Evolutionary conservation across 2,888 invertebrate species (phyloP), one percentile per base, ranked within the genome.

Genomic region (Pandemis cinnamomeana): DNA sequence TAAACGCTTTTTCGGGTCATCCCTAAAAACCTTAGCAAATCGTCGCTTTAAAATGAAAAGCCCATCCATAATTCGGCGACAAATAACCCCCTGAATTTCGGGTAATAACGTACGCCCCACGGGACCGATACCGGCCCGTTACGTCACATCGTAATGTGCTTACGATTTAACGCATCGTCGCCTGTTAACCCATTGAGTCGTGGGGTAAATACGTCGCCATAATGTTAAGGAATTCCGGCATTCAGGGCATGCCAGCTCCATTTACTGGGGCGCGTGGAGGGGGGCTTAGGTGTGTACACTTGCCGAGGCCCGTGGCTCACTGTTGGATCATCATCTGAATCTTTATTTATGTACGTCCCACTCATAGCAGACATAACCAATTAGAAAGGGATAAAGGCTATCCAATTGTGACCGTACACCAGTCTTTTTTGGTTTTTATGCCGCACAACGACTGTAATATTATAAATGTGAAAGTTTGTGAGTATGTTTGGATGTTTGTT

Each of bases 121-220:
- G 69, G 64, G 72, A n/a, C 58, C 66, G 64, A 71, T 64, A 68
- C 64, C 58, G 72, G 55, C 27, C 15, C 42, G 53, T 67, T 68
- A 69, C 55, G 69, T 63, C 36, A 63, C 48, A 15, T 20, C 58
- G 51, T 73, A 66, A 73, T 73, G 63, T 72, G 68, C 58, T 68
- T 63, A 64, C 72, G 72, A 72, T 72, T 72, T 72, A 63, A 73
- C 73, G 73, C 69, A 69, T 73, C 69, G 60, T 51, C 69, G 69
- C 73, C 55, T 42, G 44, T 44, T 20, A 51, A 11, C 44, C 67
- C 53, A 53, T 61, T 72, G 63, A 55, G 58, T 46, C 64, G 63
- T 44, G 70, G 36, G 10, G 46, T 46, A 72, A 72, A 67, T 62
- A 61, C 67, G 72, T 64, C 67, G 48, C 66, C 41, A 60, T 64